Percentiles rank a stretch among this genome's conserved stretches.
Evolutionary conservation across 2,113 vertebrate genomes (phyloP).

Genomic region (Otus sunia): DNA sequence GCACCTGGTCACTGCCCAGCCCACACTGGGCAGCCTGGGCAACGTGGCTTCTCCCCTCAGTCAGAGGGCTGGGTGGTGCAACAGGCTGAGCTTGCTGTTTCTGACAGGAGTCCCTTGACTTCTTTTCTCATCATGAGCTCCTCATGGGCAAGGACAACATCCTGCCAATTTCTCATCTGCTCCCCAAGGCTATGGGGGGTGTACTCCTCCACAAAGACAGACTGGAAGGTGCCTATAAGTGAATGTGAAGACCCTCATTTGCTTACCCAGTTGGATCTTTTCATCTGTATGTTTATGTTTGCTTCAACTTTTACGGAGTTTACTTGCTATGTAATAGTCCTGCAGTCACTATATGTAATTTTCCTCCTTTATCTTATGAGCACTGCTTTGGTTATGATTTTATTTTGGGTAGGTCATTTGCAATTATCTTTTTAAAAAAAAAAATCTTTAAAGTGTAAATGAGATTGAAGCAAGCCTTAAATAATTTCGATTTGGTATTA

Average conservation of each 20-base stretch:
- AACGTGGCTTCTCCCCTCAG: fast-evolving
- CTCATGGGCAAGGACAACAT: not conserved
- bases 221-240: not conserved
- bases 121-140: not conserved
- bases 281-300: not conserved
- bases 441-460: not conserved
- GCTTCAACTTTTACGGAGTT: not conserved
- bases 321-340: not conserved
- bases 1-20: not conserved
- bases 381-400: not conserved
- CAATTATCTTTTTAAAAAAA: not conserved
- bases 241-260: not conserved
- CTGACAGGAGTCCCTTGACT: not conserved
- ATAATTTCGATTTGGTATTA: not conserved
- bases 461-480: not conserved
- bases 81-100: not conserved
- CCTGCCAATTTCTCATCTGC: not conserved
- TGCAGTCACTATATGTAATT: not conserved
- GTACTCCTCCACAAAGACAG: not conserved
- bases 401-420: not conserved
- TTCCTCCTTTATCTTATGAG: not conserved
- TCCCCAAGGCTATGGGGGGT: not conserved
- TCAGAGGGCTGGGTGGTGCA: not conserved
- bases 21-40: not conserved
- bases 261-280: not conserved